Base-by-base conservation (phyloP, 1,140 invertebrate species). In the Apis dorsata region DNA sequence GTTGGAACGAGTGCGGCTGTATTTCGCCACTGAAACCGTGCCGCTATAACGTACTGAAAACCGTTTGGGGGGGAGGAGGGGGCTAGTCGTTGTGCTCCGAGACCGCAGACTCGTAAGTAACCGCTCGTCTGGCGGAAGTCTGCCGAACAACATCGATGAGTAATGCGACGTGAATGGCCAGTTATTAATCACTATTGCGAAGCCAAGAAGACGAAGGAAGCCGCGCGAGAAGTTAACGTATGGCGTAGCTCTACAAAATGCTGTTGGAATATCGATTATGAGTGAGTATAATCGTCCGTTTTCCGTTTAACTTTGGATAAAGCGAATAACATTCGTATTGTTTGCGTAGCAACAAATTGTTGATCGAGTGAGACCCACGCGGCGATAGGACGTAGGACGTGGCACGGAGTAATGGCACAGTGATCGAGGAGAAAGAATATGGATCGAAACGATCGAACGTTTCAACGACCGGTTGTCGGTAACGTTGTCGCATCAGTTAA, bases 61-160 rank as follows among this genome's bases (percentile, higher is more conserved):
- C 60, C 19, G 69, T 59, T 15, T 60, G 10, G 59, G 5, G 12
- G 19, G 72, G 59, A 28, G 49, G 19, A 62, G 21, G 62, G 69
- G 79, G 83, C 60, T 74, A 44, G 86, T 78, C 75, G 78, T 68
- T 66, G 66, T 81, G 81, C 73, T 69, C 71, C 83, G 80, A 57
- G 85, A 91, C 91, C 90, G 87, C 90, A 92, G 90, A 89, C 89
- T 87, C 86, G 90, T 89, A 88, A 88, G 84, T 87, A 90, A 90
- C 82, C 34, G 86, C 85, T 85, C 84, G 85, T 86, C 85, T 88
- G 90, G 81, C 88, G 90, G 88, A 90, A 91, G 90, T 91, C 89
- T 89, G 82, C 75, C 79, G 51, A 15, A 74, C 79, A 81, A 79
- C 76, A 73, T 84, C 86, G 83, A 91, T 91, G 89, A 91, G 88